These are phyloP conservation scores for Trachymyrmex septentrionalis DNA, from an alignment of 1,140 invertebrate genomes.

Conservation along the genomic window DNA sequence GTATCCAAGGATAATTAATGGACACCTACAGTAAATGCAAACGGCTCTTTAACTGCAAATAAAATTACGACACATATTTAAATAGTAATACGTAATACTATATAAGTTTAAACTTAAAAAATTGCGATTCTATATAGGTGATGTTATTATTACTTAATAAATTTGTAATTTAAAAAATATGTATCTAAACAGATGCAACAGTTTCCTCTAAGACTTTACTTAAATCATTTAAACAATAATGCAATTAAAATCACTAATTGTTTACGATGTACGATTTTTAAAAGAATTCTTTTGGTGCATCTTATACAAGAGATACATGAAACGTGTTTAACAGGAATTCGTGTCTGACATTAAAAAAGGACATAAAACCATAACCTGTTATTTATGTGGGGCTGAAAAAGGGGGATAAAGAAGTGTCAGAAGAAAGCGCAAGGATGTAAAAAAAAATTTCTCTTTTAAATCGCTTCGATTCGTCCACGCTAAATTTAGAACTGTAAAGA, in stretches of 20 bases:
- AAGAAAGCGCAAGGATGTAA: constrained; percentile 45
- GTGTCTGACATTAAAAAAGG: constrained; percentile 67
- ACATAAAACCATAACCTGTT: constrained; percentile 78
- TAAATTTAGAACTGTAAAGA: constrained; percentile 77
- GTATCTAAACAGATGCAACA: background rate
- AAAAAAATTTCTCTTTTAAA: constrained; percentile 59
- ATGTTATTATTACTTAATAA: background rate
- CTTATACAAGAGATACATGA: constrained; percentile 10
- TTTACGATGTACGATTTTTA: background rate
- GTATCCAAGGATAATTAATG: constrained; percentile 5
- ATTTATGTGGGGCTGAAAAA: constrained; percentile 66
- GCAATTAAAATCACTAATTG: background rate
- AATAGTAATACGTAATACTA: background rate
- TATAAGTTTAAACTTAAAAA: background rate
- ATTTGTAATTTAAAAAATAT: background rate
- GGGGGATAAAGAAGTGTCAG: constrained; percentile 40
- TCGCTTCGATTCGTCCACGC: constrained; percentile 69
- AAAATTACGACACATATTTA: background rate
- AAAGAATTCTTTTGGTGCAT: constrained; percentile 20
- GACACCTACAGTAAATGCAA: constrained; percentile 23
- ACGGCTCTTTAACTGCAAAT: constrained; percentile 18
- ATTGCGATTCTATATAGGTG: background rate
- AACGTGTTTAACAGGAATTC: constrained; percentile 23
- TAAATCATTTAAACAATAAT: background rate
- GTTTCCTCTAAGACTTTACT: background rate